Evolutionary conservation across 1,140 invertebrate species (phyloP).

Genomic region (Drosophila bifasciata): DNA sequence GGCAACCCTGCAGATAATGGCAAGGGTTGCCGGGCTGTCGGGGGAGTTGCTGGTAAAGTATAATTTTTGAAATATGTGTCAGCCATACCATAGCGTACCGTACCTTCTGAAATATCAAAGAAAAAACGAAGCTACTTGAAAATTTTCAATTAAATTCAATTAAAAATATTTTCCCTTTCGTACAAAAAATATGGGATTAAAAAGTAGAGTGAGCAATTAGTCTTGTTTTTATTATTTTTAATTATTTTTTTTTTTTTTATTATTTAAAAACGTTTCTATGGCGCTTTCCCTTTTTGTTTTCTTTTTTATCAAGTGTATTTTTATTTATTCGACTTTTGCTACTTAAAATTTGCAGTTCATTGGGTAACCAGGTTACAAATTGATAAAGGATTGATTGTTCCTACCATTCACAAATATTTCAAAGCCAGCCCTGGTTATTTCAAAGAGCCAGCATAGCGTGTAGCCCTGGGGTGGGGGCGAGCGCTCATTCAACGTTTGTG

Average conservation of each 20-base stretch:
- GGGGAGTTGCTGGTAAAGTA: slow-evolving; percentile 33
- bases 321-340: too few species aligned
- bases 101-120: slow-evolving; percentile 43
- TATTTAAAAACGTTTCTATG: too few species aligned
- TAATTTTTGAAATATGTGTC: slow-evolving; percentile 53
- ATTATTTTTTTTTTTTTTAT: too few species aligned
- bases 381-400: too few species aligned
- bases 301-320: too few species aligned
- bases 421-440: not conserved
- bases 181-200: slow-evolving; percentile 1
- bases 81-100: slow-evolving; percentile 7
- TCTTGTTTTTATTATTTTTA: too few species aligned
- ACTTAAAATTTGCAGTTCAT: too few species aligned
- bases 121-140: slow-evolving; percentile 39
- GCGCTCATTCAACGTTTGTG: slow-evolving; percentile 13
- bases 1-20: slow-evolving; percentile 48
- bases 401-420: too few species aligned
- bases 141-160: slow-evolving; percentile 52
- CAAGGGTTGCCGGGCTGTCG: not conserved
- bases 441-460: not conserved
- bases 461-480: too few species aligned
- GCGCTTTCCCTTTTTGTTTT: too few species aligned
- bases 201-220: slow-evolving; percentile 4
- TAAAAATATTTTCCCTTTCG: slow-evolving; percentile 42
- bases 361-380: not conserved